Conservation (phyloP, 2,797 vertebrate species). For the Propithecus deckenii region DNA sequence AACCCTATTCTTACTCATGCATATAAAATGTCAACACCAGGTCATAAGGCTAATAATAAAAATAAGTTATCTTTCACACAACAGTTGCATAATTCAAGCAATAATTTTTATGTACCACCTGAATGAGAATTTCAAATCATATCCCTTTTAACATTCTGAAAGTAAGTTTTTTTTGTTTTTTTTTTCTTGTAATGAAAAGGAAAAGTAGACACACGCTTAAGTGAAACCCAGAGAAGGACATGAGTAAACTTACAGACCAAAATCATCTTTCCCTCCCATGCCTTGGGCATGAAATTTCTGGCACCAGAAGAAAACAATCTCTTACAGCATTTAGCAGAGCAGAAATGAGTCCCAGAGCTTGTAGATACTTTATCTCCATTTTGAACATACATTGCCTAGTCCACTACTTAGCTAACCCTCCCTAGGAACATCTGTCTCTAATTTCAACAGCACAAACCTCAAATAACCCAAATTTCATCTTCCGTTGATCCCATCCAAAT, state of each 20-base stretch:
- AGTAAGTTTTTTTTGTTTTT: neutral
- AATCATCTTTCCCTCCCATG: neutral
- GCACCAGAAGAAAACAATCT: neutral
- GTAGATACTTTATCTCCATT: neutral
- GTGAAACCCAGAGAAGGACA: neutral
- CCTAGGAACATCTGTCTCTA: conserved; percentile 2
- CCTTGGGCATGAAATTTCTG: neutral
- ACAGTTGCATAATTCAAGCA: neutral
- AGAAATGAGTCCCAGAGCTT: neutral
- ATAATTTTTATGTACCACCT: neutral
- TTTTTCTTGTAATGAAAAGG: neutral
- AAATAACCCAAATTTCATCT: neutral
- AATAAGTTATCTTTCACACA: neutral
- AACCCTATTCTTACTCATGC: neutral
- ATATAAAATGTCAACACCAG: neutral
- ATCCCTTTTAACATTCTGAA: neutral
- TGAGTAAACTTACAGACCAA: neutral
- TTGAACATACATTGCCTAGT: neutral
- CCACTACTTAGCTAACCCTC: neutral
- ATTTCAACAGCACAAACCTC: neutral
- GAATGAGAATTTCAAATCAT: neutral
- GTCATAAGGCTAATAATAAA: neutral
- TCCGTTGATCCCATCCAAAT: neutral
- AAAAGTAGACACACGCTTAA: neutral
- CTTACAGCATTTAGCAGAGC: neutral